Evolutionary conservation across 2,797 vertebrate genomes (phyloP), one percentile per base, ranked within the genome.

Genomic region (Peromyscus nudipes): DNA sequence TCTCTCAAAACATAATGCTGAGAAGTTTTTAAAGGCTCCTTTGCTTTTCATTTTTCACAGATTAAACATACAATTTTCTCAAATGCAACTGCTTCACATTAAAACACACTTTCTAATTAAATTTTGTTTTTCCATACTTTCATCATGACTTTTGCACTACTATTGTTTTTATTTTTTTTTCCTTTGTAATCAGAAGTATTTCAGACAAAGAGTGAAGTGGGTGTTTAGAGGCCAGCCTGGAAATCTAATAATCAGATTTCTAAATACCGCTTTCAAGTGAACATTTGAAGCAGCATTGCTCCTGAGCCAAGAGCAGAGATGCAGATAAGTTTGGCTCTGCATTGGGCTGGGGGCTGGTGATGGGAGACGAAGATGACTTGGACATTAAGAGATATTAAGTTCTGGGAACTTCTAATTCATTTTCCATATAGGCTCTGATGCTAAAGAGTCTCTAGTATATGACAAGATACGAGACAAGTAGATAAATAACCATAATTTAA

Each of bases 111-210:
- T 96, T 97, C 73, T 79, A 55, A 79, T 88, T 92, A 84, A 95
- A 95, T 94, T 98, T 94, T 69, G 81, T 75, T 95, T 97, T 96
- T 94, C 91, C 62, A 89, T 69, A 14, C 55, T 94, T 96, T 96
- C 85, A 86, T 96, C 89, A 85, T 94, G 69, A 55, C 49, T 90
- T 96, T 86, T 90, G 43, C 21, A 62, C 12, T 82, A 23, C 76
- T 64, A 95, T 82, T 96, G 81, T 77, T 92, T 46, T 83, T 71
- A 64, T 91, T 93, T 46, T 83, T 67, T 69, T 91, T 93, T 77
- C 62, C 55, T 92, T 84, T 90, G 8, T 85, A 88, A 96, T 94
- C 97, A 86, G 65, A 96, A 97, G 71, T 81, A 91, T 97, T 97
- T 81, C 84, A 95, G 64, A 96, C 91, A 88, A 90, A 87, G 77